Evolutionary conservation across 2,113 vertebrate species (phyloP).

Genomic region (Arvicanthis niloticus): DNA sequence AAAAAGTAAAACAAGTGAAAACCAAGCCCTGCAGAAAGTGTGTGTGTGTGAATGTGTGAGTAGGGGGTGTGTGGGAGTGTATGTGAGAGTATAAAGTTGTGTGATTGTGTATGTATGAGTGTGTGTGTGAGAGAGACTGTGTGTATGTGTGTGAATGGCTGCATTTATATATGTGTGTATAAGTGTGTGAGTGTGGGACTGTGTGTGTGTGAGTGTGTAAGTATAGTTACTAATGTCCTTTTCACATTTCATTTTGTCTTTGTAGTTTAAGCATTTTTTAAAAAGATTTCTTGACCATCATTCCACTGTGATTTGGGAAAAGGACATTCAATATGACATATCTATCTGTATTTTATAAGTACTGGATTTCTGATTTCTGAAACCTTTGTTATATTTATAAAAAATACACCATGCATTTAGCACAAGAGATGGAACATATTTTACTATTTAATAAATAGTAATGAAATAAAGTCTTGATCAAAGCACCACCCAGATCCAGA

Average conservation of each 20-base stretch:
- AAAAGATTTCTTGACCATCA: slow-evolving; percentile 40
- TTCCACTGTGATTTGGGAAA: slow-evolving; percentile 50
- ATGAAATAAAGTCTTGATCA: neutral
- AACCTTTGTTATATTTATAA: slow-evolving; percentile 48
- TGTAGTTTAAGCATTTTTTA: slow-evolving; percentile 50
- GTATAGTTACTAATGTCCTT: neutral
- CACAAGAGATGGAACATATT: slow-evolving; percentile 5
- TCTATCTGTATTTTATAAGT: slow-evolving; percentile 53
- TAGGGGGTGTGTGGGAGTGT: too few species aligned
- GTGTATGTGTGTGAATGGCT: neutral
- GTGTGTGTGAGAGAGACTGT: neutral
- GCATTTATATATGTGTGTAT: neutral
- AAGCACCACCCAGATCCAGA: neutral
- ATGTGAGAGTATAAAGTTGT: neutral
- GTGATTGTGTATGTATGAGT: neutral
- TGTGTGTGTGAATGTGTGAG: neutral
- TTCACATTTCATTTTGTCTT: slow-evolving; percentile 43
- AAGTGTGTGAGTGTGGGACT: too few species aligned
- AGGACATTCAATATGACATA: slow-evolving; percentile 44
- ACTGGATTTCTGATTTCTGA: slow-evolving; percentile 37
- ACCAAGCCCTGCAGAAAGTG: neutral
- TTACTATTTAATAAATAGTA: slow-evolving; percentile 56
- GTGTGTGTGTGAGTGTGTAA: neutral
- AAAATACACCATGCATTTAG: slow-evolving; percentile 46
- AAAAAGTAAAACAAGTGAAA: slow-evolving; percentile 12